Base-by-base conservation (phyloP, 2,797 vertebrate genomes). In the Intellagama lesueurii region DNA sequence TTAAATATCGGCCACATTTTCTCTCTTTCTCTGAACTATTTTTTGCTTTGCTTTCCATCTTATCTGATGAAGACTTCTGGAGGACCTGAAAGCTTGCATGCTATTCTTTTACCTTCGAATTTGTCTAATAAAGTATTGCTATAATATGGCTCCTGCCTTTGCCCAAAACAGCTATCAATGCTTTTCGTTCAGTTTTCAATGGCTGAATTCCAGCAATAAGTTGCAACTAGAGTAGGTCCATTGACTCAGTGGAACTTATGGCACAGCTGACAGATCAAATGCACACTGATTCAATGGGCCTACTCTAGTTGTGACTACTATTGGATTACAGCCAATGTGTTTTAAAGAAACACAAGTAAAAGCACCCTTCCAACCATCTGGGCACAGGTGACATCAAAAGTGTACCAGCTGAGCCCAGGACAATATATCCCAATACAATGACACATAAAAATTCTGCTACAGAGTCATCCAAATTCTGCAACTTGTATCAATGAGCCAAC, bases 391-490 rank as follows among this genome's bases (percentile, higher is more conserved):
- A 56, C 52, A 87, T 85, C 16, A 85, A 89, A 90, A 66, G 9
- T 79, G 47, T 77, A 85, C 89, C 86, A 85, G 81, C 17, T 16
- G 49, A 88, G 72, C 30, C 56, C 79, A 73, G 26, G 52, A 22
- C 35, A 52, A 16, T 3, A 14, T n/a, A 24, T 82, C n/a, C 17
- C 12, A 44, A 52, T n/a, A 79, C 24, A 32, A 1, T 44, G 69
- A 83, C 9, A 77, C 52, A 66, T 4, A 26, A 64, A 44, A 83
- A 9, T 84, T 79, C 40, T 77, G 28, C 40, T 44, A 28, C 28
- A 6, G 26, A 22, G 11, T 19, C 6, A 81, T 70, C 11, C 12
- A n/a, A 70, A 35, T 56, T 60, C 85, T 68, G 7, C 28, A 83
- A 70, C 81, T 17, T 70, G 30, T 47, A 30, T 47, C 66, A 83